Evolutionary conservation across 2,888 invertebrate species (phyloP).

Genomic region (Cryptus armator): DNA sequence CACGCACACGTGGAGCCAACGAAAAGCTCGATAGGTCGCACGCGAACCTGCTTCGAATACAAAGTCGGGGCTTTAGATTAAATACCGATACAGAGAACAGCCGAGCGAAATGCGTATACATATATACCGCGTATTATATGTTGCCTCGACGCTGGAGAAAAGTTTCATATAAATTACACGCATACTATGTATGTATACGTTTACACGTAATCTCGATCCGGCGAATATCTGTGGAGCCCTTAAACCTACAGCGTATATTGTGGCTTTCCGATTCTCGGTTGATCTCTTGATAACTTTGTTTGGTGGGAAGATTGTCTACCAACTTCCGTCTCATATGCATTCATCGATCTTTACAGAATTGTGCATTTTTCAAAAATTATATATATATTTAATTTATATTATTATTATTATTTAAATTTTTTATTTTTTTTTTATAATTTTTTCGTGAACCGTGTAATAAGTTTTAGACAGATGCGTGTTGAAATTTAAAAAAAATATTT

Average conservation of each 20-base stretch:
- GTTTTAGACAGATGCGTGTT: too few species aligned
- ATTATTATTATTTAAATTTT: too few species aligned
- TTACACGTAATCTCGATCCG: slow-evolving; percentile 11
- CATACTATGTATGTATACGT: background rate
- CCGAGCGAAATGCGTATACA: slow-evolving; percentile 40
- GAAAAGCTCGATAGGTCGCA: slow-evolving; percentile 56
- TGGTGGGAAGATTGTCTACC: background rate
- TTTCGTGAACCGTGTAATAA: too few species aligned
- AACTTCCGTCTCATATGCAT: background rate
- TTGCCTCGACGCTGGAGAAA: slow-evolving; percentile 22
- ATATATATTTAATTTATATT: background rate
- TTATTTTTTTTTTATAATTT: too few species aligned
- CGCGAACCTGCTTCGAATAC: slow-evolving; percentile 68
- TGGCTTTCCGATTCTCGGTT: background rate
- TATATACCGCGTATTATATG: slow-evolving; percentile 35
- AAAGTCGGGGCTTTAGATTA: slow-evolving; percentile 68
- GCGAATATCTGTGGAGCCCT: slow-evolving; percentile 2
- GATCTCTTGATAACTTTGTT: slow-evolving; percentile 10
- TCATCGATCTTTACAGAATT: background rate
- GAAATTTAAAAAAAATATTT: too few species aligned
- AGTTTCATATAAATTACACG: slow-evolving; percentile 45
- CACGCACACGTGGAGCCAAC: slow-evolving; percentile 61
- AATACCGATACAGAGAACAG: slow-evolving; percentile 62
- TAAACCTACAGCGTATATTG: background rate
- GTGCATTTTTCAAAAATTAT: background rate